These are phyloP conservation scores for Rattus norvegicus DNA, from an alignment of 2,113 vertebrate species.

Conservation along the genomic window GRCr8 NC_086022.1:168079001-168079500, in stretches of 20 bases:
- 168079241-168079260: background rate
- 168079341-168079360: background rate
- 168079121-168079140: background rate
- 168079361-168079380: background rate
- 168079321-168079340: background rate
- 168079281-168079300: too few relatives aligned
- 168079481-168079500: background rate
- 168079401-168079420: background rate
- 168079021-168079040: background rate
- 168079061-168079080: background rate
- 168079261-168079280: background rate
- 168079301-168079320: background rate
- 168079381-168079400: background rate
- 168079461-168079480: background rate
- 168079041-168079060: background rate
- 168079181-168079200: background rate
- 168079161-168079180: background rate
- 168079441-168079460: background rate
- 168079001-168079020: background rate
- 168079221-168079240: background rate
- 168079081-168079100: background rate
- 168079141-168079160: background rate
- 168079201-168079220: background rate
- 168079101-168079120: background rate
- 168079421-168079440: background rate